phyloP scores from a whole-genome alignment of 2,113 vertebrate genomes.

The Odontophorus gujanensis region DNA sequence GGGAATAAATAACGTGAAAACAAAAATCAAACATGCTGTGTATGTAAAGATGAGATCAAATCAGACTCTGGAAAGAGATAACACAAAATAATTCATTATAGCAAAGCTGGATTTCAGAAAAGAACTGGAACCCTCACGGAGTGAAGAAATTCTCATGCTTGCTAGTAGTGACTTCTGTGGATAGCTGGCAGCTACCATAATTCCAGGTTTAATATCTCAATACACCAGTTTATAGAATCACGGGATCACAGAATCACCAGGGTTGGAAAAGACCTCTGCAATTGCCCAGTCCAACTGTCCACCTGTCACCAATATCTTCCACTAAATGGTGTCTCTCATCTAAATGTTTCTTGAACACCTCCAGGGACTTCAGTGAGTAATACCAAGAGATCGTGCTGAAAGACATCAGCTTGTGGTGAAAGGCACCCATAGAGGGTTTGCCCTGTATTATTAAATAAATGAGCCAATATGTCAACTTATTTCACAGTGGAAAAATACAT shows the following conservation, averaged over 20 bases:
- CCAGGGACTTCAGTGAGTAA: not conserved
- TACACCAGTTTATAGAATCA: not conserved
- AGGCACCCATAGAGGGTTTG: not conserved
- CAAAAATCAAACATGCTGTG: not conserved
- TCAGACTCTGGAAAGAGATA: not conserved
- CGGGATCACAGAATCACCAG: too few relatives aligned
- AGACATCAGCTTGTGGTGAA: not conserved
- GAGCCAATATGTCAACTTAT: not conserved
- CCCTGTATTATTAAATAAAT: not conserved
- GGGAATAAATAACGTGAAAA: not conserved
- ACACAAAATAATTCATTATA: not conserved
- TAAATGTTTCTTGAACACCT: too few relatives aligned
- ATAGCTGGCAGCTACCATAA: not conserved
- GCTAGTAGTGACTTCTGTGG: not conserved
- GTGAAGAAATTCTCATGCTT: not conserved
- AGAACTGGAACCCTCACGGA: fast-evolving
- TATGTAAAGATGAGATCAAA: not conserved
- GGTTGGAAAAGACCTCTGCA: too few relatives aligned
- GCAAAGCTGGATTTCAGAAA: not conserved
- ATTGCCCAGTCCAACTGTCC: too few relatives aligned
- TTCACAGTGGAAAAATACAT: not conserved
- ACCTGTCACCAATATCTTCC: too few relatives aligned
- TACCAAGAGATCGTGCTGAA: not conserved
- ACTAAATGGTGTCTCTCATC: too few relatives aligned
- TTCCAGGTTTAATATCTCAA: not conserved